Percentiles rank a stretch among this genome's conserved stretches.
phyloP scores from a whole-genome alignment of 64 coral and sea anemone species.

The Actinia equina region DNA sequence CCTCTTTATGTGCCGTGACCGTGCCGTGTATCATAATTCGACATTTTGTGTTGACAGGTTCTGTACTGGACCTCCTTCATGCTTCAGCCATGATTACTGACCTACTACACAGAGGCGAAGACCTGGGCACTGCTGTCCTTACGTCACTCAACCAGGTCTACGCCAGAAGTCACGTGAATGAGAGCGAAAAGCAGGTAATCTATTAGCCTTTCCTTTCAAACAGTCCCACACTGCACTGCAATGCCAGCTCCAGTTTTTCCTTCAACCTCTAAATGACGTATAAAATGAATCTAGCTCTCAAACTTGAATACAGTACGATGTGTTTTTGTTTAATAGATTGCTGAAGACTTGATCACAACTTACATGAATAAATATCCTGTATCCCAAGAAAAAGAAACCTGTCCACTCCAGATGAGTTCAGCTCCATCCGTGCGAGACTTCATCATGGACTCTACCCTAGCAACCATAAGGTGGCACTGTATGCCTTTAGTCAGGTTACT shows the following conservation, averaged over 20 bases:
- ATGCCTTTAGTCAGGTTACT: conserved; percentile 32
- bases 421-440: conserved; percentile 31
- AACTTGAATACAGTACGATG: not conserved
- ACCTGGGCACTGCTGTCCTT: not conserved
- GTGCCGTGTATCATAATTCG: not conserved
- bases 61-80: conserved; percentile 47
- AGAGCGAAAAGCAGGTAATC: conserved; percentile 33
- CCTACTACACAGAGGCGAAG: conserved; percentile 43
- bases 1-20: not conserved
- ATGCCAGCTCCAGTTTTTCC: no score
- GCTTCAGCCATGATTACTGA: conserved; percentile 35
- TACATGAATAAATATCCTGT: not conserved
- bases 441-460: conserved; percentile 16
- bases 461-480: conserved; percentile 40
- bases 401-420: not conserved
- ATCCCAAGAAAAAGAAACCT: not conserved
- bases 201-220: no score
- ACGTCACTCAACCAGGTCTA: conserved; percentile 64
- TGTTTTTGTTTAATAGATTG: not conserved
- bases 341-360: not conserved
- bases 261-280: not conserved
- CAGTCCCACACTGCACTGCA: no score
- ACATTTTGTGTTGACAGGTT: conserved; percentile 27
- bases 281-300: not conserved
- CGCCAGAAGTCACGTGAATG: conserved; percentile 30